Evolutionary conservation across 2,113 vertebrate genomes (phyloP).

Genomic region (Paramormyrops kingsleyae): DNA sequence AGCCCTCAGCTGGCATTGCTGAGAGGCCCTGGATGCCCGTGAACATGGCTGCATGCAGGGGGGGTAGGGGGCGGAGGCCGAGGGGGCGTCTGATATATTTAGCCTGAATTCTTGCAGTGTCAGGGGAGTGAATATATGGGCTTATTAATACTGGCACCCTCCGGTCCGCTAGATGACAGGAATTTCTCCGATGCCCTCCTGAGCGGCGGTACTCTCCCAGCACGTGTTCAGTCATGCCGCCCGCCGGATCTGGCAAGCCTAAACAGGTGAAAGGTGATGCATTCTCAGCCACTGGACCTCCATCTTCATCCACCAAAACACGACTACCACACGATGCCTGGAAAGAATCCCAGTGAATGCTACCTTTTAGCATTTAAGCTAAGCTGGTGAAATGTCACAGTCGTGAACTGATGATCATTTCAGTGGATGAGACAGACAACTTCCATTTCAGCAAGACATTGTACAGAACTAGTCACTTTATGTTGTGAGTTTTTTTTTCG

Average conservation of each 20-base stretch:
- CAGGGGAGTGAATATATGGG: conserved; percentile 17
- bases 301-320: neutral
- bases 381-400: neutral
- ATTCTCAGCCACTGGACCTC: neutral
- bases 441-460: neutral
- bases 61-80: neutral
- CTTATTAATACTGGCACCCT: conserved; percentile 2
- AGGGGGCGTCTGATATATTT: conserved; percentile 37
- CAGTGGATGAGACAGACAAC: neutral
- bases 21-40: conserved; percentile 26
- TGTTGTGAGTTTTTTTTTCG: neutral
- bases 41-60: neutral
- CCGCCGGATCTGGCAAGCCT: neutral
- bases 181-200: conserved; percentile 9
- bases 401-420: neutral
- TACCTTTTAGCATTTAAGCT: neutral
- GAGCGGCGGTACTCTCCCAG: conserved; percentile 19
- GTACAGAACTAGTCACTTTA: neutral
- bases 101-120: conserved; percentile 23
- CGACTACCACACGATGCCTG: neutral
- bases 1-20: conserved; percentile 21
- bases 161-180: conserved; percentile 5
- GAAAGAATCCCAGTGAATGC: neutral
- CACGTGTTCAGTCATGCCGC: conserved; percentile 14
- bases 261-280: conserved; percentile 22